Evolutionary conservation across 2,113 vertebrate species (phyloP), one percentile per base, ranked within the genome.

Genomic region (Halcyon senegalensis): DNA sequence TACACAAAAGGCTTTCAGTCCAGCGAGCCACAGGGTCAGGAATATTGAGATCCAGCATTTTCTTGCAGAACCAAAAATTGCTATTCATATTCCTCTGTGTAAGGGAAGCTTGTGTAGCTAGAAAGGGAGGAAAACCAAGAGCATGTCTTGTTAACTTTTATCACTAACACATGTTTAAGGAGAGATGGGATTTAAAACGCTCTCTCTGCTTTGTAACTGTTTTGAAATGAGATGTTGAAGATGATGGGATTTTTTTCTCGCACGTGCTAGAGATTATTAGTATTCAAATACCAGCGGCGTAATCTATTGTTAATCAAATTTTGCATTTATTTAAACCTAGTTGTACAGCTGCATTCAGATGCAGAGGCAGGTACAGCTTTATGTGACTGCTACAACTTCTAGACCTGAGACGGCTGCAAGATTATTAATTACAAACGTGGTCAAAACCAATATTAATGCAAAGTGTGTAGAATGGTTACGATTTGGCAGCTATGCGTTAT

Each of bases 91-190:
- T 85, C 43, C 90, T 73, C 46, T 59, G 11, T 94, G 37, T 50
- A 60, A 62, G 27, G 51, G 72, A 96, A 87, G 39, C 48, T 88
- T 82, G 51, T 24, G 31, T 64, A 82, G 35, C 62, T 79, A 50
- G 75, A 63, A 91, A 87, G n/a, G 90, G 50, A 76, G 37, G 66
- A 93, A 94, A 91, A 48, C 13, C 11, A 69, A n/a, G 58, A 85
- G 41, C 89, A 89, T 87, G 81, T 92, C 60, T 83, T 96, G 70
- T 87, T 76, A 87, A 69, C 70, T 73, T 64, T 83, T 93, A 67
- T 78, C 80, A 66, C 30, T 90, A 53, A 62, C 21, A 33, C 35
- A 39, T 59, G 62, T 83, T 87, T 90, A 50, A 83, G 91, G 75
- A 69, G 75, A 82, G 90, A 93, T 78, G 63, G 41, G 30, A 78